A percentile compares a stretch with the other conserved stretches of the same genome.
Conservation (phyloP, 2,113 vertebrate genomes). For the Hepsetus odoe region DNA sequence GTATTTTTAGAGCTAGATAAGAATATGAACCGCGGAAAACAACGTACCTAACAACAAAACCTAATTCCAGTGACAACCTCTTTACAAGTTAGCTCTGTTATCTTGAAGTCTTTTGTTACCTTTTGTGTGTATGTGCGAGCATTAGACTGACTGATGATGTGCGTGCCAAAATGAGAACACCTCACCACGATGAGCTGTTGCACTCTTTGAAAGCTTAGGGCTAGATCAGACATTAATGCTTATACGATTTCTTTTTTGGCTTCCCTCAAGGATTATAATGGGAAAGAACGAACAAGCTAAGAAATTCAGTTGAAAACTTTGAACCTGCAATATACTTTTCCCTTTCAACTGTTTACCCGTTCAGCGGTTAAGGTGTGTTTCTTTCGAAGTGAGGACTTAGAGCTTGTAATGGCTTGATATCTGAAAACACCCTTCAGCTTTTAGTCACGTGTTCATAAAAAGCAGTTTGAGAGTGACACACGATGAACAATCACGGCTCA, state of each 20-base stretch:
- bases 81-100: constrained; percentile 9
- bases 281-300: constrained; percentile 29
- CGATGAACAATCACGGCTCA: constrained; percentile 45
- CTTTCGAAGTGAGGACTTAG: constrained; percentile 21
- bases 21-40: constrained; percentile 38
- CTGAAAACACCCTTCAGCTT: background rate
- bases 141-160: constrained; percentile 55
- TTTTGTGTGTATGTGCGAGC: constrained; percentile 57
- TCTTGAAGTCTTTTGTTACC: constrained; percentile 56
- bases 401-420: background rate
- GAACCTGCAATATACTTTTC: constrained; percentile 54
- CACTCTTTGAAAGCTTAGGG: constrained; percentile 69
- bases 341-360: constrained; percentile 48
- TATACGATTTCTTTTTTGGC: constrained; percentile 29
- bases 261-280: constrained; percentile 47
- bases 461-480: constrained; percentile 2
- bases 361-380: constrained; percentile 57
- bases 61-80: constrained; percentile 46
- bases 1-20: constrained; percentile 48
- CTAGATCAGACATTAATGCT: constrained; percentile 58
- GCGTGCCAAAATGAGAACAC: constrained; percentile 67
- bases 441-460: background rate
- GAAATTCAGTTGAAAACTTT: background rate
- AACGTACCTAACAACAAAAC: constrained; percentile 12
- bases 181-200: constrained; percentile 63